phyloP scores from a whole-genome alignment of 2,888 invertebrate genomes.

The Nemurella pictetii region DNA sequence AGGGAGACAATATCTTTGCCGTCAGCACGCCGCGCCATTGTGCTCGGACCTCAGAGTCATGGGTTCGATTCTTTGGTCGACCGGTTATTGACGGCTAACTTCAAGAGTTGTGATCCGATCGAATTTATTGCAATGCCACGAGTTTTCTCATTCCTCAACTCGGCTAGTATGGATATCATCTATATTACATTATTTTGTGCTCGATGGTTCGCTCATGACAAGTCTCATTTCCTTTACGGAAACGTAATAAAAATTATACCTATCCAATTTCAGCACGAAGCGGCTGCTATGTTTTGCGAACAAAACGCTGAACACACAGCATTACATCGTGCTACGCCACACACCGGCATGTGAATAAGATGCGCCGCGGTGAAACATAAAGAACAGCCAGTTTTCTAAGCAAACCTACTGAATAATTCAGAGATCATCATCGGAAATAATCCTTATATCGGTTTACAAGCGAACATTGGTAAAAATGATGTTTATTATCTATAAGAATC shows the following conservation, averaged over 20 bases:
- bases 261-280: constrained; percentile 18
- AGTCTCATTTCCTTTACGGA: not conserved
- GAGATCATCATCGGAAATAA: not conserved
- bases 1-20: not conserved
- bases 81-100: not conserved
- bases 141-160: not conserved
- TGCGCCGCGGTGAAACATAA: not conserved
- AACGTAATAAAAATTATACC: constrained; percentile 1
- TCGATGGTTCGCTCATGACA: not conserved
- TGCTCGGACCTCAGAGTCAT: not conserved
- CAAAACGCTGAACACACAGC: not conserved
- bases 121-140: not conserved
- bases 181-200: constrained; percentile 14
- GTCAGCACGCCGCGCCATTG: not conserved
- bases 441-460: constrained; percentile 14
- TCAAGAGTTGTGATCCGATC: not conserved
- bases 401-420: constrained; percentile 24
- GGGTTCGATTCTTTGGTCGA: not conserved
- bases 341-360: not conserved
- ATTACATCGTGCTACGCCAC: not conserved
- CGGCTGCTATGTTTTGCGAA: not conserved
- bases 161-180: not conserved
- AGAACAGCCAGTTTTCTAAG: constrained; percentile 19
- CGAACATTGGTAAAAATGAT: not conserved
- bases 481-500: constrained; percentile 7